Conservation (phyloP, 2,797 vertebrate species). For the Megaceryle alcyon region DNA sequence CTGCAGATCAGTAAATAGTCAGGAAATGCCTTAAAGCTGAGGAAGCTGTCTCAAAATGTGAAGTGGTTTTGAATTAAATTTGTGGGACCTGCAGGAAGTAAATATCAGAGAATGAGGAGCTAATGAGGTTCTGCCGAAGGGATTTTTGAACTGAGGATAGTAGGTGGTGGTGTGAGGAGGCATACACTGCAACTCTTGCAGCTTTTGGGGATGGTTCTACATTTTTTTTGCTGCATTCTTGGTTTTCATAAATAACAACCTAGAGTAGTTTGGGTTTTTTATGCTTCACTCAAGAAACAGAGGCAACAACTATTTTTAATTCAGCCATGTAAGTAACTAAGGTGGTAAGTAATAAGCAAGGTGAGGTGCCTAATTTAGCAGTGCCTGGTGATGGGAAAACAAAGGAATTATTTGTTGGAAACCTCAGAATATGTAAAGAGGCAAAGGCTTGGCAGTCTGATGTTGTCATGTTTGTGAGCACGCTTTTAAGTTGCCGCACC, state of each 20-base stretch:
- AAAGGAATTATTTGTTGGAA: constrained; percentile 2
- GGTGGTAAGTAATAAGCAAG: background rate
- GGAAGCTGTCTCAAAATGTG: background rate
- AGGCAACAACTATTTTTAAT: background rate
- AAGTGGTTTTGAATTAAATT: background rate
- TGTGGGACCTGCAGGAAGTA: background rate
- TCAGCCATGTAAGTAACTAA: background rate
- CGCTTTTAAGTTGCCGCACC: background rate
- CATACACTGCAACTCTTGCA: background rate
- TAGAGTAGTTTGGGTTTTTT: background rate
- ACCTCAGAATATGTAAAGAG: background rate
- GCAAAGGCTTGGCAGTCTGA: background rate
- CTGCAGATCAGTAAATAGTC: background rate
- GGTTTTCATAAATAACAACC: background rate
- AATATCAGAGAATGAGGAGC: background rate
- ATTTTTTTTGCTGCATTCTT: background rate
- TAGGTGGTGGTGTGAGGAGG: background rate
- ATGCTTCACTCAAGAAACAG: background rate
- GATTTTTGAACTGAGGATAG: background rate
- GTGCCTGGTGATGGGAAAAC: background rate
- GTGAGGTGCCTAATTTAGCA: background rate
- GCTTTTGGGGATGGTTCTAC: background rate
- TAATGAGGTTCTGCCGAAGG: background rate
- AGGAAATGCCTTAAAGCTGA: background rate
- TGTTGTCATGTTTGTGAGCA: background rate